A percentile compares a stretch with the other conserved stretches of the same genome.
Evolutionary conservation across 2,797 vertebrate genomes (phyloP).

Genomic region (Merluccius polli): DNA sequence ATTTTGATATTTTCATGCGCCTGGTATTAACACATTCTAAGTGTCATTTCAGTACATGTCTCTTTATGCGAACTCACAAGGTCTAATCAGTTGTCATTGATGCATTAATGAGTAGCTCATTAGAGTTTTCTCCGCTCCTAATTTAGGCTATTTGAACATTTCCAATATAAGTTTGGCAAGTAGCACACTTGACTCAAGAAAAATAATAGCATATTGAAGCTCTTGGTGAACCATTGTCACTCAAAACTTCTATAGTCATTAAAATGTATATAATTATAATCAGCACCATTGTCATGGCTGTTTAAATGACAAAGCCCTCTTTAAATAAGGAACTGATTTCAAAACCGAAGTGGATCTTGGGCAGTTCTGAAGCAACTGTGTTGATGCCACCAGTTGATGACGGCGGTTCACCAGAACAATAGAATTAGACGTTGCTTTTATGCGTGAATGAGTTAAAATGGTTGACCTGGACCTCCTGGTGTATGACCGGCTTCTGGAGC

Average conservation of each 20-base stretch:
- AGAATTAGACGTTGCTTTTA: neutral
- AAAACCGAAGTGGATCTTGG: neutral
- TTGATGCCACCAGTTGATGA: neutral
- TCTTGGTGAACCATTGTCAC: neutral
- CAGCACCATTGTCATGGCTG: neutral
- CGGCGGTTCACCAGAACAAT: neutral
- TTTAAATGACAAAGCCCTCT: neutral
- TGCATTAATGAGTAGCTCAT: neutral
- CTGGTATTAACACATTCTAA: neutral
- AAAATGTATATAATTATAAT: neutral
- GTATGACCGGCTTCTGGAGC: constrained; percentile 85
- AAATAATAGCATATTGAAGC: neutral
- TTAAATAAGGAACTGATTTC: neutral
- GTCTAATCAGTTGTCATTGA: neutral
- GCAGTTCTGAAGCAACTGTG: neutral
- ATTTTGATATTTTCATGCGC: neutral
- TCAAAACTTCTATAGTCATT: too few relatives aligned
- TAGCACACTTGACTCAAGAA: neutral
- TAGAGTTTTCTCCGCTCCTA: neutral
- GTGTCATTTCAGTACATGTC: neutral
- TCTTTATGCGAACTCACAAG: neutral
- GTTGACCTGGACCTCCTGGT: constrained; percentile 84
- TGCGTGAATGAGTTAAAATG: neutral
- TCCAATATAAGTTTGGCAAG: neutral
- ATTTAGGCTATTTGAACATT: neutral